Evolutionary conservation across 1,140 invertebrate genomes (phyloP).

Genomic region (Anastatus disparis): DNA sequence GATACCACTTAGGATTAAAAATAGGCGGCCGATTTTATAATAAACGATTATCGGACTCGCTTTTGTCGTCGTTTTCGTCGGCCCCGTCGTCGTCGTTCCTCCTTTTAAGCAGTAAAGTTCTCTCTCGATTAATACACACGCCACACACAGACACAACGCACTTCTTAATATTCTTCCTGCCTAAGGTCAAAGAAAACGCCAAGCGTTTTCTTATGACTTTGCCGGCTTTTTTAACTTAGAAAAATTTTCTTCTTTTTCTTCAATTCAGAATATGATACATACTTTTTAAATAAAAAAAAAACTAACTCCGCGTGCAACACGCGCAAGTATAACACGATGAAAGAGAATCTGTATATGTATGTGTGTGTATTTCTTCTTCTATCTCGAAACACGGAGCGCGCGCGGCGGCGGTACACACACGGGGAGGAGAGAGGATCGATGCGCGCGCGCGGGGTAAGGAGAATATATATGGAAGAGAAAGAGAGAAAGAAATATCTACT

Average conservation of each 20-base stretch:
- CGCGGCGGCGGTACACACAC: too few species aligned
- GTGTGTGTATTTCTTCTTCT: background rate
- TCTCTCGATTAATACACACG: slow-evolving; percentile 5
- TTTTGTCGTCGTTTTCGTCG: slow-evolving; percentile 8
- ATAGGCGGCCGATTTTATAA: slow-evolving; percentile 21
- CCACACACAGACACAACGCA: slow-evolving; percentile 4
- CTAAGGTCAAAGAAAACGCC: too few species aligned
- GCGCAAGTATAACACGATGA: background rate
- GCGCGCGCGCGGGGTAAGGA: too few species aligned
- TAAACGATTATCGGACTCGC: slow-evolving; percentile 31
- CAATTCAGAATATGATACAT: too few species aligned
- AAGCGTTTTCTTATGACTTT: too few species aligned
- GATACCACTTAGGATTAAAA: slow-evolving; percentile 63
- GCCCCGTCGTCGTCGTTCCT: slow-evolving; percentile 16
- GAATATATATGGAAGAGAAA: too few species aligned
- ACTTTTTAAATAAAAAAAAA: too few species aligned
- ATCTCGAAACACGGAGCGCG: background rate
- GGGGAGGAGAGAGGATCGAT: too few species aligned
- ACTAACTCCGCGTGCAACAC: too few species aligned
- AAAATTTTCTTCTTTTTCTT: too few species aligned
- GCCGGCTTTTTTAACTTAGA: too few species aligned
- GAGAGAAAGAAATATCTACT: too few species aligned
- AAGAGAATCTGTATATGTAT: background rate
- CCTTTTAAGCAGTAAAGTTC: background rate
- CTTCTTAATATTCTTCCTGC: background rate